Conservation (phyloP, 2,888 invertebrate genomes). For the Zele albiditarsus region DNA sequence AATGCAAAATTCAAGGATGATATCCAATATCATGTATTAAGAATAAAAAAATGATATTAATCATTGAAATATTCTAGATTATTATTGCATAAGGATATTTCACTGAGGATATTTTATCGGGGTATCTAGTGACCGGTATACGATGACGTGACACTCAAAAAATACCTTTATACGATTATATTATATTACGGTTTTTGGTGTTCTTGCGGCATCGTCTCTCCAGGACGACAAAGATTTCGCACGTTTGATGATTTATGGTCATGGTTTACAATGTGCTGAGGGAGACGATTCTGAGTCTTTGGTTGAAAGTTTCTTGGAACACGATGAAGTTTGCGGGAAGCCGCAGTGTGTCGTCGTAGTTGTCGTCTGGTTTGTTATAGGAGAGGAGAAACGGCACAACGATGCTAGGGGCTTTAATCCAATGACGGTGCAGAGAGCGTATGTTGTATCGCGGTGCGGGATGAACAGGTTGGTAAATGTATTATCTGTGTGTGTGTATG, state of each 20-base stretch:
- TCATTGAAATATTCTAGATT: too few species aligned
- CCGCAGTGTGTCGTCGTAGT: slow-evolving; percentile 22
- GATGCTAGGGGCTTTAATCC: slow-evolving; percentile 24
- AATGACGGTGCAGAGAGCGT: slow-evolving; percentile 3
- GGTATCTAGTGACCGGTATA: too few species aligned
- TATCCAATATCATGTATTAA: too few species aligned
- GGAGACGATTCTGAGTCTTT: slow-evolving; percentile 31
- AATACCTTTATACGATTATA: too few species aligned
- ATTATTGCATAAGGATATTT: too few species aligned
- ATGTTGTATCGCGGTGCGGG: background rate
- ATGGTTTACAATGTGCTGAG: slow-evolving; percentile 49
- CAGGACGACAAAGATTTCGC: slow-evolving; percentile 29
- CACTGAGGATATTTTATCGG: too few species aligned
- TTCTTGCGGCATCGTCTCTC: background rate
- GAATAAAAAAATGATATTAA: too few species aligned
- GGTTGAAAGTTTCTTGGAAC: slow-evolving; percentile 36
- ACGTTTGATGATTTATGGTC: slow-evolving; percentile 49
- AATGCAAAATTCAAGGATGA: too few species aligned
- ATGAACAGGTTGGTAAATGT: slow-evolving; percentile 22
- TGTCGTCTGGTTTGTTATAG: slow-evolving; percentile 14
- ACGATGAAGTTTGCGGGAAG: slow-evolving; percentile 34
- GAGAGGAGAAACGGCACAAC: background rate
- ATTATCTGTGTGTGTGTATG: background rate
- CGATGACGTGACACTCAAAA: too few species aligned
- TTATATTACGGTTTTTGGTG: background rate